phyloP scores from a whole-genome alignment of 1,140 invertebrate genomes.

The Drosophila subpulchrella region DNA sequence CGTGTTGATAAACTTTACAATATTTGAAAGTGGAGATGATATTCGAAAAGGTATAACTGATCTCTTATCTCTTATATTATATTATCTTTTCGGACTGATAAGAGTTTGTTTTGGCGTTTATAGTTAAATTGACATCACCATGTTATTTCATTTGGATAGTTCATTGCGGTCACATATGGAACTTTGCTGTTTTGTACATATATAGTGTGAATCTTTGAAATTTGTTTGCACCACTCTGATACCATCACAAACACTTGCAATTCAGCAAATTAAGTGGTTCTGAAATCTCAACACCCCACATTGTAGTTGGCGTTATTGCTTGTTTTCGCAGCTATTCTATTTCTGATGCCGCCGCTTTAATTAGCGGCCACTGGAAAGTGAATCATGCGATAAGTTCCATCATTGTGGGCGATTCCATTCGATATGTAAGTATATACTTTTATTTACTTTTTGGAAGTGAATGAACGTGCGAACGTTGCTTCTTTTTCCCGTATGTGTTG shows the following conservation, averaged over 20 bases:
- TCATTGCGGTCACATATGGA: too few relatives aligned
- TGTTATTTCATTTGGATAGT: too few relatives aligned
- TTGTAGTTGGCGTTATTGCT: slow-evolving; percentile 45
- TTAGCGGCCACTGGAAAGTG: slow-evolving; percentile 47
- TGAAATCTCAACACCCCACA: slow-evolving; percentile 52
- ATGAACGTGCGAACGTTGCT: slow-evolving; percentile 53
- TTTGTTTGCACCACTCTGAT: slow-evolving; percentile 7
- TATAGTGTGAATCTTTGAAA: neutral
- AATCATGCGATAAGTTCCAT: slow-evolving; percentile 51
- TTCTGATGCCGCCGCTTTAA: slow-evolving; percentile 33
- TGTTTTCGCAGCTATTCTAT: slow-evolving; percentile 40
- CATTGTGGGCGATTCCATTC: slow-evolving; percentile 18
- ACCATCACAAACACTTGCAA: slow-evolving; percentile 21
- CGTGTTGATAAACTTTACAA: too few relatives aligned
- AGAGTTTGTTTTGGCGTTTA: too few relatives aligned
- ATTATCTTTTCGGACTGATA: too few relatives aligned
- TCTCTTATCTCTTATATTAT: too few relatives aligned
- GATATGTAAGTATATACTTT: neutral
- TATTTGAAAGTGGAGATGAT: too few relatives aligned
- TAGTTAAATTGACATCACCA: too few relatives aligned
- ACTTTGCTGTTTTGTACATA: neutral
- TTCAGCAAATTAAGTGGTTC: slow-evolving; percentile 31
- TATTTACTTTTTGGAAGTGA: slow-evolving; percentile 32
- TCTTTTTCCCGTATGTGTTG: neutral
- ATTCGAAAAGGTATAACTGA: too few relatives aligned